Conservation (phyloP, 2,797 vertebrate species). For the Spinibarbus caldwelli region DNA sequence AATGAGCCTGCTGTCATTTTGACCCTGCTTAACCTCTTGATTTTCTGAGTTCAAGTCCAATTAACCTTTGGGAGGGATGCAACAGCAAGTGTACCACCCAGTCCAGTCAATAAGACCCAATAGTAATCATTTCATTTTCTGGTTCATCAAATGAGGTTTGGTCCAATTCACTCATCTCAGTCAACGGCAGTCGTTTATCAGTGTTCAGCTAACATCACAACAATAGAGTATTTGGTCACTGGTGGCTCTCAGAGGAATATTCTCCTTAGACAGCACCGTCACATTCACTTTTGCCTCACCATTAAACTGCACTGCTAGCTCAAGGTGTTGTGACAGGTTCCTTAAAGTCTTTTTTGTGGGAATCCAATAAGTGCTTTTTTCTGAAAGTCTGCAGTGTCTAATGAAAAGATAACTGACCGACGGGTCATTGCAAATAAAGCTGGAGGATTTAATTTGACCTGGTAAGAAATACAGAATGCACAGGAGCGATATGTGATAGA, state of each 20-base stretch:
- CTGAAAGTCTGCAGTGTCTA: neutral
- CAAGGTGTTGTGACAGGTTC: constrained; percentile 67
- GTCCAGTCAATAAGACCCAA: constrained; percentile 90
- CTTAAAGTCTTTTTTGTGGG: constrained; percentile 59
- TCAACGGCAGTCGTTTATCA: constrained; percentile 90
- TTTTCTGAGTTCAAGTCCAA: constrained; percentile 98
- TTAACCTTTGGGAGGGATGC: constrained; percentile 91
- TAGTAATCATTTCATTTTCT: constrained; percentile 96
- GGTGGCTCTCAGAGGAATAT: constrained; percentile 53
- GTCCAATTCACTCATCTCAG: constrained; percentile 86
- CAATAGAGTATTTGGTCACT: constrained; percentile 66
- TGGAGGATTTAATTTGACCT: constrained; percentile 86
- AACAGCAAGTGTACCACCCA: constrained; percentile 89
- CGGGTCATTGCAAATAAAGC: constrained; percentile 85
- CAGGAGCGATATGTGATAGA: constrained; percentile 58
- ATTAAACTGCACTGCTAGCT: neutral
- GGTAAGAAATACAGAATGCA: constrained; percentile 71
- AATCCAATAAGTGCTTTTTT: constrained; percentile 14
- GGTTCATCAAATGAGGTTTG: constrained; percentile 88
- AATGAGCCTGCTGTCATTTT: constrained; percentile 86
- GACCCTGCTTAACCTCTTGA: constrained; percentile 96
- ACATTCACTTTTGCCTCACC: constrained; percentile 22
- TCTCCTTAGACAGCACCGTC: constrained; percentile 24
- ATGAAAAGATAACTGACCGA: constrained; percentile 68
- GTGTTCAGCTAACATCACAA: constrained; percentile 74